Evolutionary conservation across 2,113 vertebrate species (phyloP), one percentile per base, ranked within the genome.

Genomic region (Xyliphius kryptos): DNA sequence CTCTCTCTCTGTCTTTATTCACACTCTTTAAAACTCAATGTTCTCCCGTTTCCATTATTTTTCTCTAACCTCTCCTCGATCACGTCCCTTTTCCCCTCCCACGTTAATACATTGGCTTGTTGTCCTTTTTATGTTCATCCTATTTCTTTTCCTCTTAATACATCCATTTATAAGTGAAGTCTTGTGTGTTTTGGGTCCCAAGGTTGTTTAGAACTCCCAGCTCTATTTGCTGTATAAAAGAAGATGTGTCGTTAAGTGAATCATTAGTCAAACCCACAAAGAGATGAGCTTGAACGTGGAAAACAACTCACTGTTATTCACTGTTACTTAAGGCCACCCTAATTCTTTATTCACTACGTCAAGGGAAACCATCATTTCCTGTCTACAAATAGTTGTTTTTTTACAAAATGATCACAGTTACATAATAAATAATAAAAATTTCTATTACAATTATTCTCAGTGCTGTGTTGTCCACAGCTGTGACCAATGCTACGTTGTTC

Each of bases 161-260:
- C 68, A 74, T 63, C 63, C 68, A 74, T 74, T 71, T 50, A 70
- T 74, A 61, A 73, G 71, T 63, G 61, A 56, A 49, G 47, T 46
- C 21, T 49, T 49, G 63, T 56, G 55, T 58, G 36, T 41, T 59
- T 9, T 3, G 41, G 56, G 16, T 56, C 56, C 61, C 49, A 26
- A n/a, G 47, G 56, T 56, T 22, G 50, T 65, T 22, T 15, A n/a
- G 19, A 54, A 40, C 20, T 63, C 46, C 56, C 26, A 21, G 32
- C 20, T 13, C 61, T 36, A 17, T 54, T 32, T 52, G 15, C 48
- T 32, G 16, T 32, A 53, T 62, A 51, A 63, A 63, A 26, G 54
- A 53, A 51, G 57, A 66, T 56, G 48, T 71, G 59, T 57, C 19
- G 40, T 46, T 2, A 15, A 49, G 17, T 56, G 38, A 51, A 17